These are phyloP conservation scores for Pantelozetes paolii DNA, from an alignment of 2,888 invertebrate genomes.

Conservation along the genomic window DNA sequence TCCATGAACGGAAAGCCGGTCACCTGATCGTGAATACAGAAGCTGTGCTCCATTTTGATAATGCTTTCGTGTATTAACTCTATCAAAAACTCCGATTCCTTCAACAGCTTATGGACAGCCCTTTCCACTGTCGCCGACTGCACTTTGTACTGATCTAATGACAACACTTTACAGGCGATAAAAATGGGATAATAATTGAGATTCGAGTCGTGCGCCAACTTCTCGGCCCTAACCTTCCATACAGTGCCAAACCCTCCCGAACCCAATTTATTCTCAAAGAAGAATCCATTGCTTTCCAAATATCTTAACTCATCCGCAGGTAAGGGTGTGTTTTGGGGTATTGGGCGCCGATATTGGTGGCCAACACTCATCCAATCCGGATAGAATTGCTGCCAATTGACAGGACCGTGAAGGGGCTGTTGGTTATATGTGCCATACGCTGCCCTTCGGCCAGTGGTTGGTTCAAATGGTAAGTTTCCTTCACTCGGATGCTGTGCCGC, in stretches of 20 bases:
- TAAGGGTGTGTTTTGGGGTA: not conserved
- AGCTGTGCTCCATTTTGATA: not conserved
- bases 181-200: not conserved
- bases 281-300: not conserved
- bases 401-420: not conserved
- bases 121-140: not conserved
- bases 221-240: not conserved
- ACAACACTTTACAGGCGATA: not conserved
- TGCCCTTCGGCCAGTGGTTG: not conserved
- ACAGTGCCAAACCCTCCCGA: not conserved
- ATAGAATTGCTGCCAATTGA: not conserved
- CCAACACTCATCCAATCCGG: not conserved
- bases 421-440: not conserved
- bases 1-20: conserved; percentile 10
- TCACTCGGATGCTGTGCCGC: not conserved
- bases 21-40: not conserved
- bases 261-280: not conserved
- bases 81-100: not conserved
- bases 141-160: not conserved
- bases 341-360: not conserved
- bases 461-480: not conserved
- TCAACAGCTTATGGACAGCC: not conserved
- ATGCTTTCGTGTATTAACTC: not conserved
- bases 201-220: not conserved
- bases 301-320: not conserved